Conservation (phyloP, 2,888 invertebrate genomes). For the Xestia sexstrigata region DNA sequence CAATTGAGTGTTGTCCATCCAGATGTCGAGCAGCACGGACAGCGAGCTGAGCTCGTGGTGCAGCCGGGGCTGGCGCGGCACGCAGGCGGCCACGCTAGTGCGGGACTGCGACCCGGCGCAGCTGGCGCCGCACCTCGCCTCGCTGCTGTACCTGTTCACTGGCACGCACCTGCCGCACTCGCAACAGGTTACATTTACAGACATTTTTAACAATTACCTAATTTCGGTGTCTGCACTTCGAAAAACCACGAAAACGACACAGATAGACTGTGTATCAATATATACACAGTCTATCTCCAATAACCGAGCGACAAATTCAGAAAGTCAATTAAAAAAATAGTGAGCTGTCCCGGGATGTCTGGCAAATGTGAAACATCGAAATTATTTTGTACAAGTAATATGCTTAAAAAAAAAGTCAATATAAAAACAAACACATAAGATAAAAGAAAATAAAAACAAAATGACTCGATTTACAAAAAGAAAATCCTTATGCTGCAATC, state of each 20-base stretch:
- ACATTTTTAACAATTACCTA: background rate
- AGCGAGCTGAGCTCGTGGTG: slow-evolving; percentile 77
- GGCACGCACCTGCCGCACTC: slow-evolving; percentile 68
- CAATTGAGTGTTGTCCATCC: background rate
- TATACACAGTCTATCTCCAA: background rate
- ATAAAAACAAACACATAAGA: too few relatives aligned
- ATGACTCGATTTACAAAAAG: too few relatives aligned
- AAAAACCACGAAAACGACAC: background rate
- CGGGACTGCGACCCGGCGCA: slow-evolving; percentile 59
- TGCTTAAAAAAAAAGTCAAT: background rate
- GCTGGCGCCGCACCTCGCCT: slow-evolving; percentile 72
- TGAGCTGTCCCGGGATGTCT: too few relatives aligned
- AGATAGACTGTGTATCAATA: too few relatives aligned
- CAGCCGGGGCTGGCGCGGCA: slow-evolving; percentile 62
- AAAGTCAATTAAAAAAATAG: background rate
- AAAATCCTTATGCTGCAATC: too few relatives aligned
- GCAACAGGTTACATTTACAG: slow-evolving; percentile 60
- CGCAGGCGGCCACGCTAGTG: slow-evolving; percentile 68
- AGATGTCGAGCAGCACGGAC: slow-evolving; percentile 66
- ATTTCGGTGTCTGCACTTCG: background rate
- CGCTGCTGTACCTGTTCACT: slow-evolving; percentile 78
- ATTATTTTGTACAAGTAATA: too few relatives aligned
- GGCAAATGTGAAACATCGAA: too few relatives aligned
- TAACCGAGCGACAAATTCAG: background rate
- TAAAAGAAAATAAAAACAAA: too few relatives aligned